Evolutionary conservation across 1,140 invertebrate species (phyloP).

Genomic region (Scaptomyza pallida): DNA sequence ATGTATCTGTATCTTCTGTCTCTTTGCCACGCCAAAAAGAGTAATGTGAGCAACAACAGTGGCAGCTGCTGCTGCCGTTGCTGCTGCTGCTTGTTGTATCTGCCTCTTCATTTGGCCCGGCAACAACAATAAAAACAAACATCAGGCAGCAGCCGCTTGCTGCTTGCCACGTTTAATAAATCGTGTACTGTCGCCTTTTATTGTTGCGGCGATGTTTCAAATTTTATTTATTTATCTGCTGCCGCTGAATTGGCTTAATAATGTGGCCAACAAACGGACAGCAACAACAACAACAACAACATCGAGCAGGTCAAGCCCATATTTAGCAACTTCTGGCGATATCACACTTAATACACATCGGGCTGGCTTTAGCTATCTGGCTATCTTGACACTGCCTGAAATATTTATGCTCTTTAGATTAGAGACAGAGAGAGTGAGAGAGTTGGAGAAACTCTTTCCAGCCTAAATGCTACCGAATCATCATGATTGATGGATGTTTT

Average conservation of each 20-base stretch:
- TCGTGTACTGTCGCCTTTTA: conserved; percentile 82
- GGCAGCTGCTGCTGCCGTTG: conserved; percentile 74
- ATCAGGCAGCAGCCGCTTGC: conserved; percentile 26
- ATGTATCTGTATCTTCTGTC: conserved; percentile 70
- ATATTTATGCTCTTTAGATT: conserved; percentile 51
- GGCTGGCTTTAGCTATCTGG: conserved; percentile 58
- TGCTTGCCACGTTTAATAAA: conserved; percentile 70
- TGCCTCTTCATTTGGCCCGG: conserved; percentile 66
- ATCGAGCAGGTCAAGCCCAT: conserved; percentile 66
- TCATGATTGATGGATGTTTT: background rate
- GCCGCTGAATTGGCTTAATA: conserved; percentile 80
- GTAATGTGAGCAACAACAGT: conserved; percentile 79
- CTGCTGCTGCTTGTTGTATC: conserved; percentile 46
- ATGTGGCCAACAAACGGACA: conserved; percentile 56
- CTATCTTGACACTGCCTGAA: conserved; percentile 71
- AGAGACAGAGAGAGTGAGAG: conserved; percentile 4
- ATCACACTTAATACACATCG: conserved; percentile 59
- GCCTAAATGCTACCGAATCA: background rate
- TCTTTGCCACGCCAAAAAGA: conserved; percentile 73
- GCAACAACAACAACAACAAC: conserved; percentile 29
- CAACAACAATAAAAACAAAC: conserved; percentile 44
- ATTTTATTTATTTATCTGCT: conserved; percentile 83
- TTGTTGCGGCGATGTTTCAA: conserved; percentile 82
- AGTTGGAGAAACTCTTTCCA: background rate
- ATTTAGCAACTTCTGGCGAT: conserved; percentile 75